Base-by-base conservation (phyloP, 2,113 vertebrate species). In the Calypte anna region DNA sequence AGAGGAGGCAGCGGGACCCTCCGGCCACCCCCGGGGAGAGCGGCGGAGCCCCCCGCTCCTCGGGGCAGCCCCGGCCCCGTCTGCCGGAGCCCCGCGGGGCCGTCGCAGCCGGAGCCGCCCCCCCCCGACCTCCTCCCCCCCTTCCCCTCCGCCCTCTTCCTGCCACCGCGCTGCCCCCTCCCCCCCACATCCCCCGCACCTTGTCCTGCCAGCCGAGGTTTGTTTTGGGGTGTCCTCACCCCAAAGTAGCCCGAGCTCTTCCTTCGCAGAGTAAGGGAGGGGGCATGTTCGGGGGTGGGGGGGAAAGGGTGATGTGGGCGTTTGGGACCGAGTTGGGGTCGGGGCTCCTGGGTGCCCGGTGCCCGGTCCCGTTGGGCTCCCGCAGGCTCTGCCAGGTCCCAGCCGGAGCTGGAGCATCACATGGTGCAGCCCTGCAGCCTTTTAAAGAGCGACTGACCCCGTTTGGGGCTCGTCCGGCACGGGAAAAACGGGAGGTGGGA, bases 401-500 rank as follows among this genome's bases (percentile, higher is more conserved):
- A 62, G 16, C 58, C 33, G 59, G 78, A 76, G 92, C 74, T 15
- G 58, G 63, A 84, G 86, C 90, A 95, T 94, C 94, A 94, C 94
- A 90, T 87, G 94, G 94, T 87, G 94, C 90, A 28, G 64, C 79
- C 86, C 55, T 50, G 38, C 79, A 24, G 63, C 23, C 50, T 64
- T 88, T 94, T 92, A 95, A 94, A 92, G 94, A 81, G 92, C 74
- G 69, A 92, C 82, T 54, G 92, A 87, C 86, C 78, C 90, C 63
- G 73, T 92, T 64, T 50, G 89, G 86, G 64, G 57, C 70, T 61
- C 33, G 44, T 16, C 44, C 54, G 40, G 53, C 15, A 28, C 30
- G 69, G 63, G 17, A 22, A 82, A n/a, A 18, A n/a, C 25, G 40
- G 27, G 30, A 40, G 38, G 38, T 46, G 44, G 23, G 48, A 9